Percentiles rank a stretch among this genome's conserved stretches.
phyloP scores from a whole-genome alignment of 2,888 invertebrate genomes.

The Salticus scenicus region DNA sequence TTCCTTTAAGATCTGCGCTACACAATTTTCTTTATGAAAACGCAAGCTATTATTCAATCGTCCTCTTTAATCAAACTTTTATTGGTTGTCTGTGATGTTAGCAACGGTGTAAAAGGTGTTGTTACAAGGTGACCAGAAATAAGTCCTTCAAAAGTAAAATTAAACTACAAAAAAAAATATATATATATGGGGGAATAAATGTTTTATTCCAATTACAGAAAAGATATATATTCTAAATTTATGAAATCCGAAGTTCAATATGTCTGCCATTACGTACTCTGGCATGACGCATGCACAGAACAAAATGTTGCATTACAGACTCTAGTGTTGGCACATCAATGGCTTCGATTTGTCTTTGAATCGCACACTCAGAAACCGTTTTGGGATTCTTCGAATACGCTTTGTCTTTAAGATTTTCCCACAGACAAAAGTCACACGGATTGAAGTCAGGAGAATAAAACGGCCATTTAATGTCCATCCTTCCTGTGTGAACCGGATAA shows the following conservation, averaged over 20 bases:
- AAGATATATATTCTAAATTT: background rate
- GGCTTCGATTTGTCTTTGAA: background rate
- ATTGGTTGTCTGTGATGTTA: no score
- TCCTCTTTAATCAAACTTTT: no score
- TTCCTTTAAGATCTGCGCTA: no score
- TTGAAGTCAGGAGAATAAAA: conserved; percentile 5
- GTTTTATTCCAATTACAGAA: conserved; percentile 18
- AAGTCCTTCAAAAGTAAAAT: no score
- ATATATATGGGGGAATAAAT: background rate
- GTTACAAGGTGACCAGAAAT: no score
- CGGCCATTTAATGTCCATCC: background rate
- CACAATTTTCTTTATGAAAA: no score
- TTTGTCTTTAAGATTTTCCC: background rate
- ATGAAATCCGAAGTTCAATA: conserved; percentile 6
- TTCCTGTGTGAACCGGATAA: background rate
- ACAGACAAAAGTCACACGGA: background rate
- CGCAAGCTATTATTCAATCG: no score
- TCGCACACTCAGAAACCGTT: background rate
- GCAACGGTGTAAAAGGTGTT: no score
- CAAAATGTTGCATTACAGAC: conserved; percentile 10
- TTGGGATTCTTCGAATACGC: background rate
- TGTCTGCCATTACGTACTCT: background rate
- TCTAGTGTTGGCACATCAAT: conserved; percentile 24
- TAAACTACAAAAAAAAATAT: no score
- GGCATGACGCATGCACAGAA: conserved; percentile 7